Evolutionary conservation across 2,113 vertebrate genomes (phyloP), one percentile per base, ranked within the genome.

Genomic region (Todiramphus saurophagus): DNA sequence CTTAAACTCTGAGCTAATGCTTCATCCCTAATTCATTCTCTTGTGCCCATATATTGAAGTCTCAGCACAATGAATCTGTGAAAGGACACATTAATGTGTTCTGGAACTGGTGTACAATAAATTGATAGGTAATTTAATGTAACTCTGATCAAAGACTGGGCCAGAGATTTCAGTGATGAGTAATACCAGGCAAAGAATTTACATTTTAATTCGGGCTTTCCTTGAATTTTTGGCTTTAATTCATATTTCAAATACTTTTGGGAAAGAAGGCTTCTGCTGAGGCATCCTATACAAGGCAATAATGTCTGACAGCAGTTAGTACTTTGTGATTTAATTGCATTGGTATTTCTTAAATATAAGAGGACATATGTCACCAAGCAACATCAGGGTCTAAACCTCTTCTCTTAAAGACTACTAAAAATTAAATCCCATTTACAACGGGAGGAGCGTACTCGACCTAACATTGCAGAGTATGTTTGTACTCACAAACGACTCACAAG

Each of bases 1-100:
- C 66, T 95, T 96, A 95, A 93, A 91, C 58, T 95, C 83, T 84
- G 77, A 90, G 87, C 62, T 91, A 94, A 92, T 84, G 73, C 39
- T 89, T 93, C 37, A 86, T 46, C 48, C 25, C 24, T 50, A 66
- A 92, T 72, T 90, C 56, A 64, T 85, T 64, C 63, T 72, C 83
- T 64, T 66, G 41, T 87, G 70, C 30, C 50, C 43, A 48, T 72
- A 85, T 62, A 87, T 21, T 69, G 87, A 94, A 55, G 63, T 17
- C 18, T 87, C 43, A 64, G 90, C 58, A 94, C 89, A 92, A 89
- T 59, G 80, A 80, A 84, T 66, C 73, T 58, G 73, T 93, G 90
- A 95, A 92, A 87, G 62, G 53, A 90, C 86, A 92, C 23, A 62
- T 58, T 72, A 89, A 56, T 69, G 13, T 76, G 83, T 50, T 79